Percentiles rank a stretch among this genome's conserved stretches.
phyloP scores from a whole-genome alignment of 2,888 invertebrate genomes.

The Artemia sinica region DNA sequence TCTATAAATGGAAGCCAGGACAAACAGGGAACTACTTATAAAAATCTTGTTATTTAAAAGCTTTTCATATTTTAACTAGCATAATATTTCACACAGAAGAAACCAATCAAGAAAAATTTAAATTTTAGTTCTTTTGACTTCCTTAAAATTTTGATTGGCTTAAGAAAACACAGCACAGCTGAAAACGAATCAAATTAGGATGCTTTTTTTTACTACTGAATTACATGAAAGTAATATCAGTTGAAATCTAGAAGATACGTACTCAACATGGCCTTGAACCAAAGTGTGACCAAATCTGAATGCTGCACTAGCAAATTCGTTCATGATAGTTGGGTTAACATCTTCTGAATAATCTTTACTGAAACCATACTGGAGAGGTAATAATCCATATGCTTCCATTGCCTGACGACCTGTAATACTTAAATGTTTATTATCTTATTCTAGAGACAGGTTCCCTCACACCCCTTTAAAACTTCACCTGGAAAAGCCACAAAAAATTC shows the following conservation, averaged over 20 bases:
- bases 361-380: constrained; percentile 27
- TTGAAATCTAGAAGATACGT: constrained; percentile 24
- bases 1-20: too few species aligned
- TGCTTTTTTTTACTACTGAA: not conserved
- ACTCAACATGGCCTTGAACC: constrained; percentile 24
- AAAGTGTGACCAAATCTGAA: constrained; percentile 30
- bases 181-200: not conserved
- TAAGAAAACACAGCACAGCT: not conserved
- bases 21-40: too few species aligned
- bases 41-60: too few species aligned
- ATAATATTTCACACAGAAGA: too few species aligned
- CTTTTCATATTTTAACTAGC: too few species aligned
- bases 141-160: too few species aligned
- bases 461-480: too few species aligned
- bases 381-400: constrained; percentile 18
- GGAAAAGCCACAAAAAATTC: too few species aligned
- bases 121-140: too few species aligned
- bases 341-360: constrained; percentile 29
- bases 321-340: constrained; percentile 29
- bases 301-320: constrained; percentile 29
- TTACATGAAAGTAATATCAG: constrained; percentile 27
- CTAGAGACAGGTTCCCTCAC: not conserved
- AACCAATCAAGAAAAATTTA: too few species aligned
- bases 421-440: not conserved
- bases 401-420: constrained; percentile 18